phyloP scores from a whole-genome alignment of 2,888 invertebrate species.

The Carpatolechia fugitivella region DNA sequence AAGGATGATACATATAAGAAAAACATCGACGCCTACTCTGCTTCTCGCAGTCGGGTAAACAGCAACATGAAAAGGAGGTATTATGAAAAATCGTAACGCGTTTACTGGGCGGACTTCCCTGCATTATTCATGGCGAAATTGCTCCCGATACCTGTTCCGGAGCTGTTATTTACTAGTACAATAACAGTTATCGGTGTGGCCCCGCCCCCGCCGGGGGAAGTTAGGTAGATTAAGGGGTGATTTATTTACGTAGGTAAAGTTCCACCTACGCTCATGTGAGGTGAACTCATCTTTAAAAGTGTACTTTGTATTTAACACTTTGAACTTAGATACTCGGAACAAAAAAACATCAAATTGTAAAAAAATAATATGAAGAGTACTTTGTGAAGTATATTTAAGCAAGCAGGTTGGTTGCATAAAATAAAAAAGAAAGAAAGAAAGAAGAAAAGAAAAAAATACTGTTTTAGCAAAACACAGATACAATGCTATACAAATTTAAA shows the following conservation, averaged over 20 bases:
- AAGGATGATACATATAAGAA: neutral
- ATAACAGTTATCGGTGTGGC: conserved; percentile 51
- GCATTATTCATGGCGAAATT: conserved; percentile 74
- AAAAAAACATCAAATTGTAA: too few species aligned
- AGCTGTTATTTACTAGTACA: conserved; percentile 62
- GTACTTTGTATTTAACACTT: too few species aligned
- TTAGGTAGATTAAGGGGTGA: conserved; percentile 30
- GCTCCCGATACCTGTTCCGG: conserved; percentile 50
- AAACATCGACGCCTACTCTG: neutral
- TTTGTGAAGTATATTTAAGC: too few species aligned
- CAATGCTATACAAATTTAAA: too few species aligned
- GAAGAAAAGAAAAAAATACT: too few species aligned
- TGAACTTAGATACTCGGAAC: too few species aligned
- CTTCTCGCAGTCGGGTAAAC: conserved; percentile 28
- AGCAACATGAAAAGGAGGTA: conserved; percentile 65
- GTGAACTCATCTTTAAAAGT: neutral
- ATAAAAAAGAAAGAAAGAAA: too few species aligned
- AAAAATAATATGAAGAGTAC: too few species aligned
- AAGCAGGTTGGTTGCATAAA: too few species aligned
- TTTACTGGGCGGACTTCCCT: conserved; percentile 69
- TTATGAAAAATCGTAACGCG: conserved; percentile 78
- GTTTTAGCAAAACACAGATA: too few species aligned
- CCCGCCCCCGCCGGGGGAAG: conserved; percentile 40
- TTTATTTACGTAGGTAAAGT: conserved; percentile 15
- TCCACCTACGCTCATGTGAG: neutral